phyloP scores from a whole-genome alignment of 1,140 invertebrate species.

The Scylla paramamosain region DNA sequence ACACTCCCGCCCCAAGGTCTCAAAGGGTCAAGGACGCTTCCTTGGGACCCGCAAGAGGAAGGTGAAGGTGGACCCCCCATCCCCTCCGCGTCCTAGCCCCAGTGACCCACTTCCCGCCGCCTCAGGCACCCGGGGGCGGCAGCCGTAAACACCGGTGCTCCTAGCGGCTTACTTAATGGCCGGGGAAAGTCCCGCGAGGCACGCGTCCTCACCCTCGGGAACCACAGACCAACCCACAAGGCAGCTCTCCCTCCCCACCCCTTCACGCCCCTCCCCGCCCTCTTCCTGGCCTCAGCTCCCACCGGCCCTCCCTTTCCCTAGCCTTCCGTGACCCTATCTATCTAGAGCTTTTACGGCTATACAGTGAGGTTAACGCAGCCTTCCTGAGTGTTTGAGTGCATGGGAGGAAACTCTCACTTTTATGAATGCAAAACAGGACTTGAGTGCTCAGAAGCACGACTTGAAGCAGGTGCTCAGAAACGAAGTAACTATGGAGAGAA shows the following conservation, averaged over 20 bases:
- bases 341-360: background rate
- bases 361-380: no score
- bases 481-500: no score
- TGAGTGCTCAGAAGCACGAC: no score
- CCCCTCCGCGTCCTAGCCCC: slow-evolving; percentile 16
- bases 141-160: slow-evolving; percentile 36
- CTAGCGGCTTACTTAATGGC: slow-evolving; percentile 55
- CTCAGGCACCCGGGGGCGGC: slow-evolving; percentile 10
- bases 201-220: slow-evolving; percentile 47
- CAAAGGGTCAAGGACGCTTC: slow-evolving; percentile 8
- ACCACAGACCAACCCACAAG: background rate
- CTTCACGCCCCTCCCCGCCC: background rate
- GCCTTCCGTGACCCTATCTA: background rate
- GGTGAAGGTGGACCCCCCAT: no score
- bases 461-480: no score
- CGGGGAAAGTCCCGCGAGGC: slow-evolving; percentile 58
- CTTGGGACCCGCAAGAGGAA: background rate
- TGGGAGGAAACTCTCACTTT: no score
- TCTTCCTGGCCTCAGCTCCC: background rate
- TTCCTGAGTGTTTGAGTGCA: no score
- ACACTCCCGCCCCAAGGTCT: background rate
- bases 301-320: background rate
- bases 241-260: background rate
- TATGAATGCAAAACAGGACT: no score
- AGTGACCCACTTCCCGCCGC: slow-evolving; percentile 44